Conservation (phyloP, 2,888 invertebrate genomes). For the Amphimallon solstitiale region DNA sequence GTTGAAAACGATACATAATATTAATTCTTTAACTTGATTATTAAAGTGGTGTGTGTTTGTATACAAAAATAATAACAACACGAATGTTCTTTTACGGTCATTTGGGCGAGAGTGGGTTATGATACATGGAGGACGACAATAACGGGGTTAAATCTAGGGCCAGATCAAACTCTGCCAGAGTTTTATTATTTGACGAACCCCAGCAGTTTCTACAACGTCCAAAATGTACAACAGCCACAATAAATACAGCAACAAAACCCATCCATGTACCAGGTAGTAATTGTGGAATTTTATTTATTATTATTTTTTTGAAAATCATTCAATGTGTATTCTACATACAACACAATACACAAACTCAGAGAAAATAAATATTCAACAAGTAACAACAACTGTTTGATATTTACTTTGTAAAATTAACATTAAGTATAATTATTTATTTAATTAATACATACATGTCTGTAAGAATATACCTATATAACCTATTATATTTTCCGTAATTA, state of each 20-base stretch:
- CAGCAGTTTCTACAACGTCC: conserved; percentile 55
- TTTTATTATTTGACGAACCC: conserved; percentile 80
- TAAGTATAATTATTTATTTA: too few species aligned
- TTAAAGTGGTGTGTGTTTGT: background rate
- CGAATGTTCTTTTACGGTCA: conserved; percentile 15
- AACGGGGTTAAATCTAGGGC: conserved; percentile 58
- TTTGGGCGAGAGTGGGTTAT: conserved; percentile 41
- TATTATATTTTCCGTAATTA: too few species aligned
- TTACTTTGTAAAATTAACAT: too few species aligned
- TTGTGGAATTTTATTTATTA: conserved; percentile 4
- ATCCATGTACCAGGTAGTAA: conserved; percentile 51
- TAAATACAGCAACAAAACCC: conserved; percentile 44
- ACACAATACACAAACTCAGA: background rate
- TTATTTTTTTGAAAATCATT: conserved; percentile 12
- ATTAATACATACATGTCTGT: too few species aligned
- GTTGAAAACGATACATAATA: background rate
- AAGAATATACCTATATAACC: too few species aligned
- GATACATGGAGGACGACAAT: conserved; percentile 57
- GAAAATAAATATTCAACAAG: too few species aligned
- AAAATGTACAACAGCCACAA: conserved; percentile 51
- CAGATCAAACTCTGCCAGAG: conserved; percentile 74
- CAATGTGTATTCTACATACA: too few species aligned
- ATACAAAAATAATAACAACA: background rate
- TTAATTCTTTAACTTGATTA: conserved; percentile 2
- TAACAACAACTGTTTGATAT: too few species aligned